Evolutionary conservation across 1,140 invertebrate species (phyloP).

Genomic region (Homalodisca vitripennis): DNA sequence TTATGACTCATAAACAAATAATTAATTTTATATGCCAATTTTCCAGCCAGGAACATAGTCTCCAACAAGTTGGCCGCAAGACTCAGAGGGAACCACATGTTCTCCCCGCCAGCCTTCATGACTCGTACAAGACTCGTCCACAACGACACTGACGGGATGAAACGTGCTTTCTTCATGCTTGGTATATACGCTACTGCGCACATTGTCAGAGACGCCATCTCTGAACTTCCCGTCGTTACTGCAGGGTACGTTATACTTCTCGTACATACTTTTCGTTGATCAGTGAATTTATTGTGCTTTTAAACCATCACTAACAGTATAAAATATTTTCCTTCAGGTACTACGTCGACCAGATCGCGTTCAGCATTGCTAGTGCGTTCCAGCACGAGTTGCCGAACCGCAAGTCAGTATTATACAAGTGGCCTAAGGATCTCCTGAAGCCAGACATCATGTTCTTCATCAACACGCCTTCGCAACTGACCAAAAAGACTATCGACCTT

Average conservation of each 20-base stretch:
- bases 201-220: neutral
- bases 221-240: neutral
- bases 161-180: constrained; percentile 2
- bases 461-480: neutral
- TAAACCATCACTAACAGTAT: neutral
- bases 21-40: too few species aligned
- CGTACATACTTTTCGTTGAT: neutral
- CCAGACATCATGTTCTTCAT: constrained; percentile 31
- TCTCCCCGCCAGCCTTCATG: neutral
- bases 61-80: neutral
- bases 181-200: neutral
- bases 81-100: neutral
- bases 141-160: neutral
- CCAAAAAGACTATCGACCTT: neutral
- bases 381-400: neutral
- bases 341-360: neutral
- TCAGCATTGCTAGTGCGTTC: neutral
- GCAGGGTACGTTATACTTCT: neutral
- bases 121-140: neutral
- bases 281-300: neutral
- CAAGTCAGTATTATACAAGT: constrained; percentile 18
- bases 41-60: neutral
- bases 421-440: constrained; percentile 31
- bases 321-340: neutral
- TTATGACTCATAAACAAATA: too few species aligned